Conservation (phyloP, 2,888 invertebrate species). For the Elegia similella region DNA sequence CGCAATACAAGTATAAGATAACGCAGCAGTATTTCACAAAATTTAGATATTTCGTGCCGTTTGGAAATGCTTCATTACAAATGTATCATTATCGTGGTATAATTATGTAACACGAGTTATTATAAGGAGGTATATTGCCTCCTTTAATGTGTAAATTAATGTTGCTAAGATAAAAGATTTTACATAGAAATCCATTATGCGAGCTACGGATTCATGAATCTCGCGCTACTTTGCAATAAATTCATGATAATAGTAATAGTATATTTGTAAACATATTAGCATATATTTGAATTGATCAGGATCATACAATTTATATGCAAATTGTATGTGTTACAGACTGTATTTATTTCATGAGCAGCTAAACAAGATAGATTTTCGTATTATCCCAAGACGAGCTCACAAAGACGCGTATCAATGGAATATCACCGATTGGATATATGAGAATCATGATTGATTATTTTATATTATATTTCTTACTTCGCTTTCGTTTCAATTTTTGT, state of each 20-base stretch:
- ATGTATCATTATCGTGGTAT: neutral
- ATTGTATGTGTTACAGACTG: constrained; percentile 13
- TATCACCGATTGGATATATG: neutral
- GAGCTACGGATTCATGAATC: neutral
- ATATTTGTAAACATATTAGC: constrained; percentile 12
- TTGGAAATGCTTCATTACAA: constrained; percentile 11
- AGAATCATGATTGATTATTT: too few relatives aligned
- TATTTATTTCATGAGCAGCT: constrained; percentile 16
- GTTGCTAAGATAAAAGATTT: neutral
- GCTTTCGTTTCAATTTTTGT: too few relatives aligned
- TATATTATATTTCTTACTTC: too few relatives aligned
- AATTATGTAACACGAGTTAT: constrained; percentile 1
- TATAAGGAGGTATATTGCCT: neutral
- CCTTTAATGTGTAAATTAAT: neutral
- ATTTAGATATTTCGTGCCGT: constrained; percentile 12
- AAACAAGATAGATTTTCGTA: constrained; percentile 2
- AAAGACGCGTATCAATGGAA: neutral
- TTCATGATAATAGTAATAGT: constrained; percentile 9
- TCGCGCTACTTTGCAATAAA: neutral
- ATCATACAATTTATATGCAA: constrained; percentile 12
- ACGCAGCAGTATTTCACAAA: constrained; percentile 18
- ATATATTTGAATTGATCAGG: constrained; percentile 13
- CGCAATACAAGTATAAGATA: constrained; percentile 30
- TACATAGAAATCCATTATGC: neutral
- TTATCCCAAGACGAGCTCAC: neutral